A percentile compares a stretch with the other conserved stretches of the same genome.
These are phyloP conservation scores for Eufriesea mexicana DNA, from an alignment of 1,140 invertebrate genomes.

Conservation along the genomic window DNA sequence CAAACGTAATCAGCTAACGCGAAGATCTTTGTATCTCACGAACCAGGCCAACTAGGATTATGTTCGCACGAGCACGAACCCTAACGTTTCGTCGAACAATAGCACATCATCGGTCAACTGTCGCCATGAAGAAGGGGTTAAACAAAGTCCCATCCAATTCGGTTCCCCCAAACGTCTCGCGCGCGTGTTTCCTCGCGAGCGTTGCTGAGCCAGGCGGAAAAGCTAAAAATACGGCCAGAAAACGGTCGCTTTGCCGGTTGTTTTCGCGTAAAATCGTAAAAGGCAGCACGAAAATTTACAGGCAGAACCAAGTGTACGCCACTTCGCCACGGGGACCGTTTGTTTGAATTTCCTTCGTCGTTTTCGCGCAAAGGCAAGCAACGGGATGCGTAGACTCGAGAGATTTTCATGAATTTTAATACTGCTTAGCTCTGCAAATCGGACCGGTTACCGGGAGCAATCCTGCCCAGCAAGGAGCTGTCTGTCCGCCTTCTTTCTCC, in stretches of 20 bases:
- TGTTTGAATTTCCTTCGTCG: constrained; percentile 21
- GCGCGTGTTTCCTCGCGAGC: no score
- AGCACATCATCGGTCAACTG: no score
- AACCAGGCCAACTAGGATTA: no score
- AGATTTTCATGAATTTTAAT: constrained; percentile 45
- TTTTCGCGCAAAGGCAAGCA: neutral
- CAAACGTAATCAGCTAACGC: no score
- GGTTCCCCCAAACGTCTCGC: no score
- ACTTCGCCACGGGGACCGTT: neutral
- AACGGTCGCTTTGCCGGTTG: neutral
- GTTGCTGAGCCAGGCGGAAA: no score
- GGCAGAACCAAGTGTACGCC: neutral
- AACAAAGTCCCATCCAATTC: no score
- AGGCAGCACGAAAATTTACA: neutral
- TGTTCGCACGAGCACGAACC: no score
- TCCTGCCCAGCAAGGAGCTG: neutral
- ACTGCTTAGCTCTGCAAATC: constrained; percentile 19
- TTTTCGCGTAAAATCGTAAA: neutral
- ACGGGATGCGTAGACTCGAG: neutral
- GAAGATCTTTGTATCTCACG: no score
- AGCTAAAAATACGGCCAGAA: neutral
- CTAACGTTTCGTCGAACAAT: no score
- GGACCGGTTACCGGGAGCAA: neutral
- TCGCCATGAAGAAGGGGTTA: no score
- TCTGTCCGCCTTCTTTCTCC: neutral